A percentile compares a stretch with the other conserved stretches of the same genome.
phyloP scores from a whole-genome alignment of 2,113 vertebrate genomes.

The Corapipo altera region DNA sequence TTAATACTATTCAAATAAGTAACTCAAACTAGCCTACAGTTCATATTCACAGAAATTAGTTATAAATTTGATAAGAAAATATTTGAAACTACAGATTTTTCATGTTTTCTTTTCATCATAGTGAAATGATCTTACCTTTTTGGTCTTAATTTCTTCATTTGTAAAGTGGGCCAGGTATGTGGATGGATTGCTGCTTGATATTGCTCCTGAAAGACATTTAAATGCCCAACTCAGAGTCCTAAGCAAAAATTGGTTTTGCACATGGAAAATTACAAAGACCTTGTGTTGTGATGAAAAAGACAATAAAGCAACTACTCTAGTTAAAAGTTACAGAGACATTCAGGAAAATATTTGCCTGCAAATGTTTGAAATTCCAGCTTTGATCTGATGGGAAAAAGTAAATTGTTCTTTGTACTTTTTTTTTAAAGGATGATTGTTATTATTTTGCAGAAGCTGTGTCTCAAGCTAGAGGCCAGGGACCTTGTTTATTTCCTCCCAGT shows the following conservation, averaged over 20 bases:
- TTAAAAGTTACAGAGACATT: background rate
- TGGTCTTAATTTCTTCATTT: background rate
- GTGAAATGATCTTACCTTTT: background rate
- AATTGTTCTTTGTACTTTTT: slow-evolving; percentile 1
- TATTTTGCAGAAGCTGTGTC: background rate
- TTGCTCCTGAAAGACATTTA: background rate
- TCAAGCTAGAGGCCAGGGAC: background rate
- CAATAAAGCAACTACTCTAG: background rate
- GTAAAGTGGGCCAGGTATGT: background rate
- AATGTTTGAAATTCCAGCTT: background rate
- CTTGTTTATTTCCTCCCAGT: background rate
- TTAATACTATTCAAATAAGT: background rate
- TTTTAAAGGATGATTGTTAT: background rate
- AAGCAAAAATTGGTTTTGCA: background rate
- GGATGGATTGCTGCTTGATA: background rate
- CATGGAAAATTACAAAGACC: background rate
- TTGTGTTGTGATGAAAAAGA: background rate
- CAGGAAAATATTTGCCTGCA: background rate
- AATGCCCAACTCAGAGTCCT: background rate
- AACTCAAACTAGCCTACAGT: background rate
- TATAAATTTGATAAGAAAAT: background rate
- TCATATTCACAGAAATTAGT: background rate
- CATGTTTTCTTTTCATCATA: background rate
- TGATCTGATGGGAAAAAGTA: background rate
- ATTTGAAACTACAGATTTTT: background rate